Base-by-base conservation (phyloP, 2,113 vertebrate genomes). In the Chunga burmeisteri region DNA sequence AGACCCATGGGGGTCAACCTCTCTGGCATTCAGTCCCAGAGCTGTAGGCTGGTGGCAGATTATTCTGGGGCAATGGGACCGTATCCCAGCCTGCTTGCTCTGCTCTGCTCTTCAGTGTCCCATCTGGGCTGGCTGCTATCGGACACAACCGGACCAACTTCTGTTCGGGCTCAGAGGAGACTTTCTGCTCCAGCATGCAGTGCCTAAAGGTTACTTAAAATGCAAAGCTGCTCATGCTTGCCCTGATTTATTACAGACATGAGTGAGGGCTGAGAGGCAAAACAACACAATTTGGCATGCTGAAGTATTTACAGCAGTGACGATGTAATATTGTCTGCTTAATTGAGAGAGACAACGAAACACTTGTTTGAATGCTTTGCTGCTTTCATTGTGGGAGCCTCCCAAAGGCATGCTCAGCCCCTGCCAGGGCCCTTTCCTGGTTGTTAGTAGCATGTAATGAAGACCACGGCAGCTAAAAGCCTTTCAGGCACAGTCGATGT, bases 321-420 rank as follows among this genome's bases (percentile, higher is more conserved):
- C 3, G 29, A 81, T 8, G 38, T 49, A 83, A 93, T 68, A 40
- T 79, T 53, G 13, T 84, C 65, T 59, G 70, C 42, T 94, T 94
- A 81, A 89, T 79, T 82, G 78, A 85, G 78, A 88, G 61, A 84
- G 61, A 92, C 93, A 97, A 91, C 8, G 14, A 38, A 79, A 55
- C 53, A 11, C 68, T 95, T 94, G 86, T 95, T 89, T 72, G 46
- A 26, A 46, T 25, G 44, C 73, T 78, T 59, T 75, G 83, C 80
- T 86, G 42, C 61, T 95, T 93, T 94, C 12, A 6, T 38, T 58
- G 53, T 27, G 46, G 58, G 47, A 93, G 68, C 68, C 50, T 94
- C 68, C 36, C 36, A 84, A 59, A 78, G 72, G 86, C 61, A 58
- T 0, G 3, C 42, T 78, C 0, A 0, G 63, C 7, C n/a, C 50